Percentiles rank a stretch among this genome's conserved stretches.
Conservation (phyloP, 2,888 invertebrate species). For the Pristionchus maxplancki region DNA sequence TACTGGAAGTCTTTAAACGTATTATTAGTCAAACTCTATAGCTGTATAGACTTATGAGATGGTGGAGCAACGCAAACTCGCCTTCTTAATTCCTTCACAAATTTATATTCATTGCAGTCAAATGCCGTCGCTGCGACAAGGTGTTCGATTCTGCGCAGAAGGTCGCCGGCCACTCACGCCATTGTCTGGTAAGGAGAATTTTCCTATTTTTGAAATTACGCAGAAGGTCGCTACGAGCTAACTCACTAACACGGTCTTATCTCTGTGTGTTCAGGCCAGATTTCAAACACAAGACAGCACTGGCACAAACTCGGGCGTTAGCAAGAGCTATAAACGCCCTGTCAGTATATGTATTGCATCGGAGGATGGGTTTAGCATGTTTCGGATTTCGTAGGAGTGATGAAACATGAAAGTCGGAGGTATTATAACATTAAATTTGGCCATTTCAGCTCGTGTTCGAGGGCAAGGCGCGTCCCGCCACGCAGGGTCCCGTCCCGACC, state of each 20-base stretch:
- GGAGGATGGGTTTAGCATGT: background rate
- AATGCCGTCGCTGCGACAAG: slow-evolving; percentile 48
- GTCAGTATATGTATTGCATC: background rate
- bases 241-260: background rate
- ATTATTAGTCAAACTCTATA: no score
- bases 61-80: no score
- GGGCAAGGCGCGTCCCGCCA: slow-evolving; percentile 39
- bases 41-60: no score
- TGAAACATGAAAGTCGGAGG: background rate
- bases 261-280: background rate
- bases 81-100: no score
- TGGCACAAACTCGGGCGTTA: background rate
- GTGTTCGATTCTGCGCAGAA: slow-evolving; percentile 43
- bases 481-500: slow-evolving; percentile 18
- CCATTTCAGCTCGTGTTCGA: slow-evolving; percentile 6
- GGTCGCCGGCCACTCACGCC: slow-evolving; percentile 45
- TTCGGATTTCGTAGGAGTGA: background rate
- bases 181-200: slow-evolving; percentile 33
- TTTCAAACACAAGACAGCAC: background rate
- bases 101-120: slow-evolving; percentile 23
- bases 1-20: no score
- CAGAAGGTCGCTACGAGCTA: background rate
- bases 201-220: background rate
- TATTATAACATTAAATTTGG: background rate
- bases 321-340: background rate